Percentiles rank a stretch among this genome's conserved stretches.
Conservation (phyloP, 2,888 invertebrate genomes). For the Tuta absoluta region DNA sequence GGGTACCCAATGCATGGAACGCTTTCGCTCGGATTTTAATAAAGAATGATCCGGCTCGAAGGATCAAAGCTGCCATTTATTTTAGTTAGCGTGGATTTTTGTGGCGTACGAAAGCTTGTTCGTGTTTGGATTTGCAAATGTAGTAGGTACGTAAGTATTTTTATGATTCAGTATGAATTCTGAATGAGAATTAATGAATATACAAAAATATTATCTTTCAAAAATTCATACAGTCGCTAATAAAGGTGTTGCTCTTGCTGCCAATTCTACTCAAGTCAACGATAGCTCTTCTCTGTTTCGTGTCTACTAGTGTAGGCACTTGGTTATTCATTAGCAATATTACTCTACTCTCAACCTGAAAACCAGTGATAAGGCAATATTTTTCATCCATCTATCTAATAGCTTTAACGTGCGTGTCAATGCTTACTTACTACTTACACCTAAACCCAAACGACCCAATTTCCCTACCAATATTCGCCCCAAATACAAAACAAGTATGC, state of each 20-base stretch:
- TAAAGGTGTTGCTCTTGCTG: no score
- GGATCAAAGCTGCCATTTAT: conserved; percentile 73
- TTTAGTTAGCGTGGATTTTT: conserved; percentile 68
- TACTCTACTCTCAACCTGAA: no score
- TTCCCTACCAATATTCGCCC: conserved; percentile 39
- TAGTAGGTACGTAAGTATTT: not conserved
- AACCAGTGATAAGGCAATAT: no score
- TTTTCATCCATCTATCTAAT: not conserved
- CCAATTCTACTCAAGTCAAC: no score
- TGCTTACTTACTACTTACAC: conserved; percentile 41
- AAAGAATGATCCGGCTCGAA: conserved; percentile 61
- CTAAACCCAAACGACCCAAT: conserved; percentile 49
- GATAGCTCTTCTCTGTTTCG: no score
- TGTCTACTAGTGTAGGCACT: no score
- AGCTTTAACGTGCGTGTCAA: conserved; percentile 49
- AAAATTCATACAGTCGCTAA: no score
- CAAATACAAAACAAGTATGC: conserved; percentile 36
- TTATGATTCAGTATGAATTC: not conserved
- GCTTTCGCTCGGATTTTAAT: conserved; percentile 69
- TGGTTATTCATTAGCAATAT: no score
- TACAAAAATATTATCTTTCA: no score
- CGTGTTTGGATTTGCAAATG: conserved; percentile 1
- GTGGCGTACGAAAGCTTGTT: conserved; percentile 45
- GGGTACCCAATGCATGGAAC: conserved; percentile 77
- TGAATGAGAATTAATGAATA: no score